Evolutionary conservation across 2,888 invertebrate species (phyloP).

Genomic region (Galerucella pusilla): DNA sequence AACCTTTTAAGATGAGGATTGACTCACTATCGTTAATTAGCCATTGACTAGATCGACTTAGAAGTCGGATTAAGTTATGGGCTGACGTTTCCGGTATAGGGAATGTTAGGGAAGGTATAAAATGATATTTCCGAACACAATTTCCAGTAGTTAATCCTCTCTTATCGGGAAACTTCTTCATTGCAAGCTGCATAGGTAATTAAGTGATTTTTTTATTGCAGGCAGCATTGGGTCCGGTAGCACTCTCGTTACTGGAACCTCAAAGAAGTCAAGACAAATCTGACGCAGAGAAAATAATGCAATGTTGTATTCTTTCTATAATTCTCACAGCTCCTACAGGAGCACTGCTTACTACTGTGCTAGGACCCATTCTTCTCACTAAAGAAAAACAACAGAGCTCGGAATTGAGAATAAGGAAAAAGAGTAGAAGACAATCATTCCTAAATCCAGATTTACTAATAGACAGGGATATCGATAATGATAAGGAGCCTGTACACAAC

Average conservation of each 20-base stretch:
- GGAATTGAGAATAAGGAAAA: slow-evolving; percentile 77
- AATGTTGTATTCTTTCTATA: slow-evolving; percentile 83
- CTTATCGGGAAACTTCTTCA: no score
- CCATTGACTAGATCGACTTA: no score
- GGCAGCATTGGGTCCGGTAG: slow-evolving; percentile 85
- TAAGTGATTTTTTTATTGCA: slow-evolving; percentile 57
- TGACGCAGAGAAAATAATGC: slow-evolving; percentile 79
- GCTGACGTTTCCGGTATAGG: no score
- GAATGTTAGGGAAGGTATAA: no score
- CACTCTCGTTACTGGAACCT: slow-evolving; percentile 73
- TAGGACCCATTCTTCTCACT: slow-evolving; percentile 54
- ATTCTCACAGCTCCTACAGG: slow-evolving; percentile 87
- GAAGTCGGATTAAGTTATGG: no score
- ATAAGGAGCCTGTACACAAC: background rate
- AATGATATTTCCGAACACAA: no score
- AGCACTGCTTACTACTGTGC: slow-evolving; percentile 83
- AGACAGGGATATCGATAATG: slow-evolving; percentile 6
- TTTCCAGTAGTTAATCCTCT: no score
- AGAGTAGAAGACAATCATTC: slow-evolving; percentile 59
- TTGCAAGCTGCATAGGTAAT: no score
- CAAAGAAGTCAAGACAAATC: slow-evolving; percentile 61
- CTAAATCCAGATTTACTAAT: slow-evolving; percentile 27
- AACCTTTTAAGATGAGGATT: no score
- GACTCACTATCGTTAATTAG: no score
- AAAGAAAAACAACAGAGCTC: slow-evolving; percentile 78